A percentile compares a stretch with the other conserved stretches of the same genome.
phyloP scores from a whole-genome alignment of 2,888 invertebrate species.

The Cephus sareptanus region DNA sequence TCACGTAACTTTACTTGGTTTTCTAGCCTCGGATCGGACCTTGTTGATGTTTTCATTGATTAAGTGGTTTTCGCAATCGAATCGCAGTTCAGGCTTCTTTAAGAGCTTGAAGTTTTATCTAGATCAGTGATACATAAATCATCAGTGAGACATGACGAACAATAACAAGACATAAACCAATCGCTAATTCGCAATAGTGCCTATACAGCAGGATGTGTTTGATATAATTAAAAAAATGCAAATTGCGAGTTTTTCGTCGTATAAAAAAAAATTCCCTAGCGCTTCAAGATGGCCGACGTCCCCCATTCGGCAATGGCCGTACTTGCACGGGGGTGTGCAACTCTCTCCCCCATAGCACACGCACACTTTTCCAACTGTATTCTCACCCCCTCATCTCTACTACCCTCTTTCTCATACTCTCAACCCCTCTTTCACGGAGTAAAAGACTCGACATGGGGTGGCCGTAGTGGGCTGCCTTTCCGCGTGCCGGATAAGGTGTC shows the following conservation, averaged over 20 bases:
- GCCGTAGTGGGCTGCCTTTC: not conserved
- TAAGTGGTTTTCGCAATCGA: not conserved
- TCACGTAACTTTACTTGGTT: not conserved
- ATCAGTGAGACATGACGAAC: not conserved
- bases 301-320: slow-evolving; percentile 2
- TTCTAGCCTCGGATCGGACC: not conserved
- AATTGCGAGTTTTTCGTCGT: not conserved
- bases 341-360: not conserved
- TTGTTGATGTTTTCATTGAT: not conserved
- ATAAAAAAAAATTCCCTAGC: not conserved
- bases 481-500: slow-evolving; percentile 7
- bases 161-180: not conserved
- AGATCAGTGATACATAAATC: not conserved
- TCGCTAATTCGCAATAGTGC: not conserved
- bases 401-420: not conserved
- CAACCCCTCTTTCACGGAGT: not conserved
- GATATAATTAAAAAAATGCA: not conserved
- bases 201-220: not conserved
- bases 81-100: not conserved
- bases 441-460: slow-evolving; percentile 5
- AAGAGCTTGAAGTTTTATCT: not conserved
- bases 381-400: not conserved
- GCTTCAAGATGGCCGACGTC: slow-evolving; percentile 3
- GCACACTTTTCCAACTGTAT: not conserved
- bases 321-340: not conserved